Evolutionary conservation across 1,140 invertebrate genomes (phyloP).

Genomic region (Magallana ariakensis): DNA sequence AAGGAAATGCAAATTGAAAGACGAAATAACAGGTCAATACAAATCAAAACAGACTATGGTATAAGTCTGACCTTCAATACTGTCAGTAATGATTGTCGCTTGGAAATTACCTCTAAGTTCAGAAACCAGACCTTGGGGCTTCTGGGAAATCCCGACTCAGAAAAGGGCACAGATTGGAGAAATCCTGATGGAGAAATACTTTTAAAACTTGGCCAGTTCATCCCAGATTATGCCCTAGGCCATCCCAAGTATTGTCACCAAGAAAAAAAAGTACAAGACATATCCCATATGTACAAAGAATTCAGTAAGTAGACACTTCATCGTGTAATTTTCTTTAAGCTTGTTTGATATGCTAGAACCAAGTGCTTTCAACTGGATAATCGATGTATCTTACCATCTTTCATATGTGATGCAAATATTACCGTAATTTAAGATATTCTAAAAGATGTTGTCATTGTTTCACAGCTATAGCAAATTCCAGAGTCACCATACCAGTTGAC

Average conservation of each 20-base stretch:
- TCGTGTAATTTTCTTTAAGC: too few relatives aligned
- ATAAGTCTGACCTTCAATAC: background rate
- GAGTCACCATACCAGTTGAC: background rate
- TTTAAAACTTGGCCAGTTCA: background rate
- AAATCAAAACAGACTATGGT: background rate
- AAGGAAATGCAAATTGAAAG: background rate
- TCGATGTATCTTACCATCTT: too few relatives aligned
- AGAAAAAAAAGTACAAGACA: background rate
- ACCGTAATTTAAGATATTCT: too few relatives aligned
- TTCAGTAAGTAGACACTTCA: background rate
- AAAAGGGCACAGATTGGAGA: background rate
- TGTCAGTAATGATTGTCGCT: background rate
- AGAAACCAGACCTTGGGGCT: background rate
- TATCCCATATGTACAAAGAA: background rate
- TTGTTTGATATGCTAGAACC: too few relatives aligned
- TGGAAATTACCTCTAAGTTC: background rate
- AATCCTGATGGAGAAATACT: background rate
- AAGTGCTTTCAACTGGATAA: too few relatives aligned
- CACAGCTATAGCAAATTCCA: background rate
- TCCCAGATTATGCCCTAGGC: background rate
- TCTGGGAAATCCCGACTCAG: background rate
- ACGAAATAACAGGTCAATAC: background rate
- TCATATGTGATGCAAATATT: too few relatives aligned
- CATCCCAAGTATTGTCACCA: conserved; percentile 10
- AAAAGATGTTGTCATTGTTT: background rate